Evolutionary conservation across 1,140 invertebrate species (phyloP), one percentile per base, ranked within the genome.

Genomic region (Cyclargus thomasi): DNA sequence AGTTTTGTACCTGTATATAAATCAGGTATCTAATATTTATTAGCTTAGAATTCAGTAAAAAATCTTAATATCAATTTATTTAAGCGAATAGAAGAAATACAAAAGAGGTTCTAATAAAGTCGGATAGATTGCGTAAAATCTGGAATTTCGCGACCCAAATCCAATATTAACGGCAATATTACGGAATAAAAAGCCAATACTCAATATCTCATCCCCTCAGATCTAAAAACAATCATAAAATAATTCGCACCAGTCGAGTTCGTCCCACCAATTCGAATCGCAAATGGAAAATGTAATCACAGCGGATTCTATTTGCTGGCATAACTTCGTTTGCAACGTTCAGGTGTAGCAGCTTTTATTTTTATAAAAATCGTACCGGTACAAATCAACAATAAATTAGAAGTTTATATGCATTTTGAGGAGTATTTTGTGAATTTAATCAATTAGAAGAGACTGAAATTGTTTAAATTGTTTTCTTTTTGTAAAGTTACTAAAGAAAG

Each of bases 201-300:
- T 55, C 23, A 18, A 65, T 55, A 55, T 65, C 39, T 29, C 22
- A 10, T 65, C 64, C 64, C 64, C 64, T 65, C 64, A 65, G 57
- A 65, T 65, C 64, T 22, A 65, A 74, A 79, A 75, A 78, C 74
- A 79, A 78, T 80, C 75, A 71, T 65, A 74, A 62, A 68, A 78
- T 78, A 81, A 79, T 73, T 70, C 73, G 65, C 64, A 75, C 72
- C 79, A 78, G 73, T 70, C 70, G 72, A 70, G 70, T 23, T 70
- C 83, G 74, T 72, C 83, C 80, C 80, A 82, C 77, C 86, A 83
- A 88, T 84, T 86, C 76, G 69, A 72, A 68, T 80, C 72, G 73
- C 78, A 85, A 88, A 85, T 88, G 72, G 85, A 82, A 88, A 86
- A 78, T 77, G 81, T 86, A 85, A 88, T 86, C 70, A 73, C 71